Conservation (phyloP, 2,888 invertebrate species). For the Gastracanthus pulcherrimus region DNA sequence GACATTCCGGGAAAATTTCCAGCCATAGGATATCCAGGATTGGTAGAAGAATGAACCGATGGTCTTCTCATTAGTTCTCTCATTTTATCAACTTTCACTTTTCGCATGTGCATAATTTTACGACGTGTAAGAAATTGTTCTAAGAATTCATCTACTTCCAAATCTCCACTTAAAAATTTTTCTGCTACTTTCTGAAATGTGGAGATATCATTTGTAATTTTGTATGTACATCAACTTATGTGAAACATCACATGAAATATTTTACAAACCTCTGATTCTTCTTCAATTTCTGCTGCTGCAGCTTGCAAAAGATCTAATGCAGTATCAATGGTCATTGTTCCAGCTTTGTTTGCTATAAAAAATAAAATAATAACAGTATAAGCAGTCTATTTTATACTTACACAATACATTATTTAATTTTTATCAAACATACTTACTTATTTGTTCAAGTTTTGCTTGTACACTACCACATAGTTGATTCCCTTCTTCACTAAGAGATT, state of each 20-base stretch:
- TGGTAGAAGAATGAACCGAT: slow-evolving; percentile 69
- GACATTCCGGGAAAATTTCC: slow-evolving; percentile 78
- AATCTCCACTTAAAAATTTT: slow-evolving; percentile 87
- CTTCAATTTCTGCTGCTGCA: slow-evolving; percentile 94
- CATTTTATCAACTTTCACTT: slow-evolving; percentile 97
- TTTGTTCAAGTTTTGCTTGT: slow-evolving; percentile 87
- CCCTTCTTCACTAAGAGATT: slow-evolving; percentile 84
- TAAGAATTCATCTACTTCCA: slow-evolving; percentile 88
- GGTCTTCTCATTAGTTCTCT: slow-evolving; percentile 82
- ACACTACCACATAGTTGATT: slow-evolving; percentile 84
- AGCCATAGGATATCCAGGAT: slow-evolving; percentile 68
- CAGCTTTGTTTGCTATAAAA: slow-evolving; percentile 85
- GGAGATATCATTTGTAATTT: no score
- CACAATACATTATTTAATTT: slow-evolving; percentile 20
- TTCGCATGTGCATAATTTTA: slow-evolving; percentile 87
- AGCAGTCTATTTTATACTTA: no score
- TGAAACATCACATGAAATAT: neutral
- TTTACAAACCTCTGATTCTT: slow-evolving; percentile 87
- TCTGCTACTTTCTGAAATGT: slow-evolving; percentile 83
- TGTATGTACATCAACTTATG: no score
- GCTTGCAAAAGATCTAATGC: slow-evolving; percentile 93
- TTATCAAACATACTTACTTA: slow-evolving; percentile 82
- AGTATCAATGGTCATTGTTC: slow-evolving; percentile 90
- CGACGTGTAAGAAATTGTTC: slow-evolving; percentile 89
- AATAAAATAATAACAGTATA: neutral